Evolutionary conservation across 2,797 vertebrate genomes (phyloP).

Genomic region (Podarcis lilfordi): DNA sequence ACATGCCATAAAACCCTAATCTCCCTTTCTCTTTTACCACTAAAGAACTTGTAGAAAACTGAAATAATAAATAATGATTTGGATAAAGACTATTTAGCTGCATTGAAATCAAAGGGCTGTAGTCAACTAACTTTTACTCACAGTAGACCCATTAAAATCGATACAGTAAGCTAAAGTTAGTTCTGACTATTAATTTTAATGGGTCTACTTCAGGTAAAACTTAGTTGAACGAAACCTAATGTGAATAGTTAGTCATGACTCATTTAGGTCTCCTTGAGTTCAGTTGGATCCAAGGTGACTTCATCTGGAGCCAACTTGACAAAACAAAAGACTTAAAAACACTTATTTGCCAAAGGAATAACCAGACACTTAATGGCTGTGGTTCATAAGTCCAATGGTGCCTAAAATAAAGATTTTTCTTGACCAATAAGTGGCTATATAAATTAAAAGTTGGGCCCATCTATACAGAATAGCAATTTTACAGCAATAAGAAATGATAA

Average conservation of each 20-base stretch:
- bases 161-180: no score
- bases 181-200: no score
- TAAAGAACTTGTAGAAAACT: constrained; percentile 15
- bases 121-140: no score
- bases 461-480: constrained; percentile 23
- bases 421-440: constrained; percentile 20
- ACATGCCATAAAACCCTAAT: background rate
- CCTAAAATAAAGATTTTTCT: constrained; percentile 17
- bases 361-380: background rate
- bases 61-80: background rate
- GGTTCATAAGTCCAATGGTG: background rate
- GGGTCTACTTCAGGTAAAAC: no score
- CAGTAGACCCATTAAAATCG: no score
- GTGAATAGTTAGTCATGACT: no score
- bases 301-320: background rate
- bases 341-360: background rate
- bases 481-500: background rate
- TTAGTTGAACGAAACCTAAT: background rate
- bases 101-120: background rate
- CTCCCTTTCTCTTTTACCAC: background rate
- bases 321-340: constrained; percentile 11
- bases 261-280: background rate
- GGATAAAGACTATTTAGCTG: background rate
- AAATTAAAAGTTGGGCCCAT: constrained; percentile 2
- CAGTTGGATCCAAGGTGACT: background rate